phyloP scores from a whole-genome alignment of 2,113 vertebrate species.

The Mesoclemmys tuberculata region DNA sequence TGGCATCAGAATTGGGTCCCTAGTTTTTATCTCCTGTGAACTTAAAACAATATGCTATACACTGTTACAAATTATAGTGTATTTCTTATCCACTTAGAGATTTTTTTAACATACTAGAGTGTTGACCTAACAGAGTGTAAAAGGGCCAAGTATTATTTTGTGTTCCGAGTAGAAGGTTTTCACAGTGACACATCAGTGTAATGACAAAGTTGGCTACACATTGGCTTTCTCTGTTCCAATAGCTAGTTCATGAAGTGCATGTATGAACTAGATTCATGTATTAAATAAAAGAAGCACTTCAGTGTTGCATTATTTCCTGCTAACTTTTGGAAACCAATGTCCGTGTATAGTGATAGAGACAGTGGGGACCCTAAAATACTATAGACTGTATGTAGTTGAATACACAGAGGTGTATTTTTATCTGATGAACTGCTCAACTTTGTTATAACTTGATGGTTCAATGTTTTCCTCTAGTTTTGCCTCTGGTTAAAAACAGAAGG shows the following conservation, averaged over 20 bases:
- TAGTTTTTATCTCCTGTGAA: neutral
- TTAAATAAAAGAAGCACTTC: neutral
- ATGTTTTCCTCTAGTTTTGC: neutral
- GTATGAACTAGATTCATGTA: neutral
- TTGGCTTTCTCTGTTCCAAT: neutral
- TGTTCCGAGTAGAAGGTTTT: neutral
- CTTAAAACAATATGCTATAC: neutral
- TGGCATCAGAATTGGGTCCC: neutral
- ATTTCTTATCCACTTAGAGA: neutral
- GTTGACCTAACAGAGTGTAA: neutral
- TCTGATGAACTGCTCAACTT: neutral
- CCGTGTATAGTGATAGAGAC: neutral
- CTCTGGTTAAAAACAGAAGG: neutral
- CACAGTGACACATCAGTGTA: neutral
- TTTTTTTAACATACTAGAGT: neutral
- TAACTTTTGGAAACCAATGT: neutral
- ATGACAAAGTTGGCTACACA: neutral
- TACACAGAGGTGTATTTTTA: neutral
- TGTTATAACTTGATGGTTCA: neutral
- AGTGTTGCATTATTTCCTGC: neutral
- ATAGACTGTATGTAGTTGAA: neutral
- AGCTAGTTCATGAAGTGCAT: neutral
- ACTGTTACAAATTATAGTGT: neutral
- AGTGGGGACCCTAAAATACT: neutral
- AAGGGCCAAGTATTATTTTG: neutral